These are phyloP conservation scores for Brenthis ino DNA, from an alignment of 2,888 invertebrate species.

Conservation along the genomic window DNA sequence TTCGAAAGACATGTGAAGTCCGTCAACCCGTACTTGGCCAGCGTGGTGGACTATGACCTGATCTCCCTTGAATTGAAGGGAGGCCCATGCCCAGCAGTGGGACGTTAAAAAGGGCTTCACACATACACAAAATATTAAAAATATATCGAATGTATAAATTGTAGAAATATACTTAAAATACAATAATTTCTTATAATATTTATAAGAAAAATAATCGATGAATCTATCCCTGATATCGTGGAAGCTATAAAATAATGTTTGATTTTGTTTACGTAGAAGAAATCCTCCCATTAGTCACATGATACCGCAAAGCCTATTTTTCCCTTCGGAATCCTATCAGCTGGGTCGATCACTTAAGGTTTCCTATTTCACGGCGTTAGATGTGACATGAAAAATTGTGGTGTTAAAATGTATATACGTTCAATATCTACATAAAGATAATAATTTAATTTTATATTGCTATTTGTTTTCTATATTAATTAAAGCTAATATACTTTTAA, in stretches of 20 bases:
- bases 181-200: too few relatives aligned
- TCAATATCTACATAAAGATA: not conserved
- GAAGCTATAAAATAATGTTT: not conserved
- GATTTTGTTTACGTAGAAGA: slow-evolving; percentile 26
- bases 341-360: slow-evolving; percentile 35
- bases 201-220: not conserved
- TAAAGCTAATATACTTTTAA: too few relatives aligned
- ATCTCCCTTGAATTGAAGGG: too few relatives aligned
- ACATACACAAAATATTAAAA: too few relatives aligned
- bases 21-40: too few relatives aligned
- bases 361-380: slow-evolving; percentile 29
- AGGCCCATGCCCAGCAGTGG: too few relatives aligned
- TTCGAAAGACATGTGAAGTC: too few relatives aligned
- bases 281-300: slow-evolving; percentile 58
- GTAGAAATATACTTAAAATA: too few relatives aligned
- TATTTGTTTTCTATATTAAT: not conserved
- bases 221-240: not conserved
- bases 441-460: not conserved
- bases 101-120: too few relatives aligned
- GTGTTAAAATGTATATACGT: slow-evolving; percentile 3
- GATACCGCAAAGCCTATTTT: slow-evolving; percentile 41
- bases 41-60: too few relatives aligned
- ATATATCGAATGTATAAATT: too few relatives aligned
- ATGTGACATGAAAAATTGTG: slow-evolving; percentile 16
- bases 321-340: slow-evolving; percentile 40